Evolutionary conservation across 2,113 vertebrate genomes (phyloP), one percentile per base, ranked within the genome.

Genomic region (Scomber japonicus): DNA sequence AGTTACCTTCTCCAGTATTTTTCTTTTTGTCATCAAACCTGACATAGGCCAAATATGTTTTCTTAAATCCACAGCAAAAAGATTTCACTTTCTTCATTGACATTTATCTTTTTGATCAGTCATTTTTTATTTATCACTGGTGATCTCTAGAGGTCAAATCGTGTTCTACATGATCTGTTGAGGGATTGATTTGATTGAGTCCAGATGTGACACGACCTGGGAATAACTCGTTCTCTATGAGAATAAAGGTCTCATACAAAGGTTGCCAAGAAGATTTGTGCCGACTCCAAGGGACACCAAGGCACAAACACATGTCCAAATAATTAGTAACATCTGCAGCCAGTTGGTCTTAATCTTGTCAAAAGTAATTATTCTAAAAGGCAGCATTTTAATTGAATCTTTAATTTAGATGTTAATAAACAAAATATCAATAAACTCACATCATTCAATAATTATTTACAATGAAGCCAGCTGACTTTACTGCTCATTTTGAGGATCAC

Each of bases 301-400:
- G 49, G 16, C 31, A 57, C 12, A 63, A 17, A 48, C 44, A 50
- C 31, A 56, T 13, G 44, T 45, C 55, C 50, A 63, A 81, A 85
- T 72, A 88, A 89, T 81, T 74, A 74, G 73, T 75, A 78, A 82
- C 86, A 89, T 85, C 60, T 89, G 82, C 81, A 69, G 61, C 65
- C 68, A 71, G 46, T 5, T 46, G n/a, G 11, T 59, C 71, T 78
- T 83, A 71, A 84, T 79, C 74, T 80, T 8, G 21, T 72, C 85
- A 71, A 49, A 79, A 60, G 61, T 83, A 81, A 87, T 84, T 86
- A 89, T 78, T 60, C 70, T 21, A 59, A 70, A 62, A 63, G 1
- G 44, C 12, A 9, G 13, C 9, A 12, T 67, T 49, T 74, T 30
- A 56, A 31, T 68, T 9, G 27, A 46, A 55, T 63, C 24, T 80